Base-by-base conservation (phyloP, 2,888 invertebrate species). In the Parapristionchus giblindavisi region DNA sequence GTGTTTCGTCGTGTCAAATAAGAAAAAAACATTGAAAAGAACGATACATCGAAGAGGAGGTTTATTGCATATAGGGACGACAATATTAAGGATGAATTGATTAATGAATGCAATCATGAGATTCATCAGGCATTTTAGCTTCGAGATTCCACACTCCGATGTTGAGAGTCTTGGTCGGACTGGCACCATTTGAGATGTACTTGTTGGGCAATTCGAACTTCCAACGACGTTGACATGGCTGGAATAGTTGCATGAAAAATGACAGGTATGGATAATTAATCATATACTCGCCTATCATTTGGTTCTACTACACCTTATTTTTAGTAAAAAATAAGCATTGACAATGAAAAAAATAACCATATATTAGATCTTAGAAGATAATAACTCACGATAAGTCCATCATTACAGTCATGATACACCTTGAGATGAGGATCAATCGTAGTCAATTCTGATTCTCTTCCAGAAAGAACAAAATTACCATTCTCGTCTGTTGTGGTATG, bases 121-220 rank as follows among this genome's bases (percentile, higher is more conserved):
- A 82, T 70, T 88, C 87, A 52, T 83, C 85, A 6, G 84, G 84
- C 77, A 86, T 76, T 38, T 80, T 79, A 5, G 82, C 84, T 73
- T 88, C 87, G 32, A 87, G 77, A 68, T 87, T 88, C 88, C 87
- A 88, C 0, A 79, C 81, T 52, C 87, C 87, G 71, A 88, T 88
- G 77, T 87, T 84, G 60, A 87, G 68, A 3, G 79, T 79, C 71
- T 76, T 85, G 5, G 43, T 38, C 24, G 84, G 80, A 5, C 48
- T 52, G 34, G 70, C 75, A 29, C 83, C 86, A 52, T 73, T 76
- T 6, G 81, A 78, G 72, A 88, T 87, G 80, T 88, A 87, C 34
- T 82, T 78, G 75, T 85, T 87, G n/a, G 88, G 88, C 68, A 88
- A 61, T 73, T 87, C 87, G 63, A 87, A 88, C 77, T 86, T 87